A percentile compares a stretch with the other conserved stretches of the same genome.
phyloP scores from a whole-genome alignment of 2,888 invertebrate species.

The Odontocolon sp. region DNA sequence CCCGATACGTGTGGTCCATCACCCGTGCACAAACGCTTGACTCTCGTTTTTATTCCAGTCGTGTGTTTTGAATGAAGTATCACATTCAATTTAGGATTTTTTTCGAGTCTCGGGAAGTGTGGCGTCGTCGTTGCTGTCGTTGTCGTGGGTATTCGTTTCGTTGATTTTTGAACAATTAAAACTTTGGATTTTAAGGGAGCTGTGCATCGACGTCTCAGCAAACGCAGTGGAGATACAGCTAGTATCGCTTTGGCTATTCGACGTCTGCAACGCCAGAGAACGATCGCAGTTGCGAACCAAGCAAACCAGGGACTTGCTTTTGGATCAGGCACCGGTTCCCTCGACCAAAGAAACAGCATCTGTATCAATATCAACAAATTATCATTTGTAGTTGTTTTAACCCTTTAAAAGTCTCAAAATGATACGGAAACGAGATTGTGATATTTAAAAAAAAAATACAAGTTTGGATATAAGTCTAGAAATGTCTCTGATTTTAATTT shows the following conservation, averaged over 20 bases:
- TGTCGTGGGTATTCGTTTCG: constrained; percentile 35
- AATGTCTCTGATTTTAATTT: too few species aligned
- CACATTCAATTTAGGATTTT: constrained; percentile 50
- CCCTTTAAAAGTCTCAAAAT: too few species aligned
- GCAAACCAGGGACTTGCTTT: constrained; percentile 77
- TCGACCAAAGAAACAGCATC: constrained; percentile 78
- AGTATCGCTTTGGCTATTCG: constrained; percentile 70
- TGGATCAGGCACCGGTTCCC: constrained; percentile 67
- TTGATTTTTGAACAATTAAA: constrained; percentile 10
- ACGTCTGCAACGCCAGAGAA: constrained; percentile 75
- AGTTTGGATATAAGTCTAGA: too few species aligned
- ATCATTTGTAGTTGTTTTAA: not conserved
- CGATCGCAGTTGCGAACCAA: constrained; percentile 75
- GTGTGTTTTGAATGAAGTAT: constrained; percentile 66
- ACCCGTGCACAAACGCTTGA: constrained; percentile 73
- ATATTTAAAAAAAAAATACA: too few species aligned
- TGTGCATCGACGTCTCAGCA: constrained; percentile 60
- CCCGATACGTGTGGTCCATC: constrained; percentile 72
- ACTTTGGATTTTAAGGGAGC: constrained; percentile 28
- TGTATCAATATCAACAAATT: constrained; percentile 47
- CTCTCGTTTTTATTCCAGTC: constrained; percentile 67
- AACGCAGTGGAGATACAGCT: constrained; percentile 70
- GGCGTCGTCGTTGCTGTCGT: constrained; percentile 42
- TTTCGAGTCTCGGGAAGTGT: constrained; percentile 20
- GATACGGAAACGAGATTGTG: too few species aligned